phyloP scores from a whole-genome alignment of 2,888 invertebrate genomes.

The Ophion costatus region DNA sequence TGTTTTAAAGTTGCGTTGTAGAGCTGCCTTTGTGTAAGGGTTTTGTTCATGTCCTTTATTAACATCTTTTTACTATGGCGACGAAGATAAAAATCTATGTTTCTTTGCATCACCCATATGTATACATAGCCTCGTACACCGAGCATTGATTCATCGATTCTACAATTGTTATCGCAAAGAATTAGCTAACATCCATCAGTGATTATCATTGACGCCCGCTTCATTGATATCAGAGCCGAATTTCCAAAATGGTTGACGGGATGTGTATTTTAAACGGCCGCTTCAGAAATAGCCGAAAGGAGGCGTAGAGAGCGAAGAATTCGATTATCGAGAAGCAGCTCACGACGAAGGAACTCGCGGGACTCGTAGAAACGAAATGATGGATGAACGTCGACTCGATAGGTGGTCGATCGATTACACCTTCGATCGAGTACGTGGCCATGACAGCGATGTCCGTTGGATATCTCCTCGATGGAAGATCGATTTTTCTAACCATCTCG shows the following conservation, averaged over 20 bases:
- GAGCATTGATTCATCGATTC: slow-evolving; percentile 37
- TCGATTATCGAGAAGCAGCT: slow-evolving; percentile 64
- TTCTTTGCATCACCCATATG: no score
- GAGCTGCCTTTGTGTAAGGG: no score
- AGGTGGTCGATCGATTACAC: slow-evolving; percentile 71
- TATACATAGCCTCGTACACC: no score
- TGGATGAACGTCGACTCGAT: slow-evolving; percentile 67
- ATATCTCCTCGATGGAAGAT: slow-evolving; percentile 58
- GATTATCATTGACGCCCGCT: slow-evolving; percentile 43
- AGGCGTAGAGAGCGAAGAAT: slow-evolving; percentile 57
- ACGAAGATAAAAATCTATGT: no score
- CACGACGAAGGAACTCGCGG: slow-evolving; percentile 41
- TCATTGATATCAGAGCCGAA: slow-evolving; percentile 6
- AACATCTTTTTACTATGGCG: no score
- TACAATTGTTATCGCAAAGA: slow-evolving; percentile 34
- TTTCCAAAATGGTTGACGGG: slow-evolving; percentile 36
- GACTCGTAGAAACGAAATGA: slow-evolving; percentile 69
- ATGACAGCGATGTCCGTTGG: slow-evolving; percentile 55
- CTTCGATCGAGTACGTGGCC: slow-evolving; percentile 62
- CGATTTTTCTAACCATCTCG: slow-evolving; percentile 55
- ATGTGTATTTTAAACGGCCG: slow-evolving; percentile 1
- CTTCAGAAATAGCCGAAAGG: slow-evolving; percentile 1
- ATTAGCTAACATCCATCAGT: slow-evolving; percentile 45
- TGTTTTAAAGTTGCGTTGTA: no score
- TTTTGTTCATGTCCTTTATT: no score